phyloP scores from a whole-genome alignment of 2,797 vertebrate genomes.

The Channallabes apus region DNA sequence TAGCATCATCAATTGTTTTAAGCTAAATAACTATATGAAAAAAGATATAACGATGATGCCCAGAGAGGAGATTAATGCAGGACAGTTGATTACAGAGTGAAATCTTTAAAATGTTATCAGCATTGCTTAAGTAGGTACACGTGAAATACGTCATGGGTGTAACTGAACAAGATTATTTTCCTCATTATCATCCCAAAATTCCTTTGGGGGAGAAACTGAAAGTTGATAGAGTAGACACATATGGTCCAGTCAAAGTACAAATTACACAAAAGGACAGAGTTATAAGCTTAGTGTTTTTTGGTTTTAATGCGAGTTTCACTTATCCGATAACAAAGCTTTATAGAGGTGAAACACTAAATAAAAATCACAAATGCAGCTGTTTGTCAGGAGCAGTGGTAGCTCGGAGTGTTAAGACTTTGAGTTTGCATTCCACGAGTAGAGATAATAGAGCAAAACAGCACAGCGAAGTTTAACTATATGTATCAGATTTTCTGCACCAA shows the following conservation, averaged over 20 bases:
- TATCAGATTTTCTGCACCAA: no score
- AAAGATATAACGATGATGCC: no score
- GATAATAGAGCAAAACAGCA: no score
- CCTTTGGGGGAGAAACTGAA: slow-evolving; percentile 3
- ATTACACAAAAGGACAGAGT: neutral
- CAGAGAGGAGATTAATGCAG: neutral
- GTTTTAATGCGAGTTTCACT: neutral
- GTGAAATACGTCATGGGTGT: neutral
- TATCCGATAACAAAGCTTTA: neutral
- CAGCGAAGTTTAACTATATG: no score
- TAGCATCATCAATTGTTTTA: neutral
- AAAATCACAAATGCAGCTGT: neutral
- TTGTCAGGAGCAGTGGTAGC: no score
- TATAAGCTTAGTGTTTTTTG: neutral
- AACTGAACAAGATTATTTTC: neutral
- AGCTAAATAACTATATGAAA: neutral
- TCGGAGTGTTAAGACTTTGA: no score
- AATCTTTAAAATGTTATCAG: slow-evolving; percentile 4
- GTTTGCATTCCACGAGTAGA: no score
- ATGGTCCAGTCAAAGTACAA: slow-evolving; percentile 1
- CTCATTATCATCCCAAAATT: neutral
- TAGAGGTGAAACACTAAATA: neutral
- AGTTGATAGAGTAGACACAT: neutral
- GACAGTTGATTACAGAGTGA: neutral
- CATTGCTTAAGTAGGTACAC: neutral